Percentiles rank a stretch among this genome's conserved stretches.
phyloP scores from a whole-genome alignment of 1,140 invertebrate species.

The Gonatopus flavifemur region DNA sequence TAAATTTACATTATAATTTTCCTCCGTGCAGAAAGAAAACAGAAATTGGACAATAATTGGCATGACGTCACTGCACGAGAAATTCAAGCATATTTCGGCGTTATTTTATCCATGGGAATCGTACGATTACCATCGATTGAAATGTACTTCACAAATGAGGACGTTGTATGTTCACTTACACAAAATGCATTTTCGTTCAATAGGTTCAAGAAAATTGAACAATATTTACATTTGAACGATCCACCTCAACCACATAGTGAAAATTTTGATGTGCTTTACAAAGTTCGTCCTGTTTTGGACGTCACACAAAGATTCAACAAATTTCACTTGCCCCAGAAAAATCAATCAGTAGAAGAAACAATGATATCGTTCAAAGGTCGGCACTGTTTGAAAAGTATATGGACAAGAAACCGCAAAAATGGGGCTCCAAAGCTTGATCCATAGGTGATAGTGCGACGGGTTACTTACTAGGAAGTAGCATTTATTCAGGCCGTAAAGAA shows the following conservation, averaged over 20 bases:
- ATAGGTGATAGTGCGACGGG: slow-evolving; percentile 4
- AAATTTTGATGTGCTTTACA: not conserved
- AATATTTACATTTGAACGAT: too few relatives aligned
- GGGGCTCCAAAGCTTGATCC: slow-evolving; percentile 30
- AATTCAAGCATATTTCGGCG: not conserved
- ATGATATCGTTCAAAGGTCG: slow-evolving; percentile 29
- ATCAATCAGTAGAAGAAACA: slow-evolving; percentile 23
- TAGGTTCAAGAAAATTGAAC: not conserved
- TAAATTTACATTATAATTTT: too few relatives aligned
- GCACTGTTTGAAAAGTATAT: slow-evolving; percentile 29
- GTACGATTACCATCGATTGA: not conserved
- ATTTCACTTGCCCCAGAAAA: not conserved
- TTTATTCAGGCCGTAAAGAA: slow-evolving; percentile 14
- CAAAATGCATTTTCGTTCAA: not conserved
- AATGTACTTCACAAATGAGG: not conserved
- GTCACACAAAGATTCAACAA: not conserved
- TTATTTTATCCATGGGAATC: not conserved
- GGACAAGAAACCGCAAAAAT: slow-evolving; percentile 42
- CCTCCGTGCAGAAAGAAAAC: too few relatives aligned
- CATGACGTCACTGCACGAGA: too few relatives aligned
- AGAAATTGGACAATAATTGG: not conserved
- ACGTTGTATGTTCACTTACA: not conserved
- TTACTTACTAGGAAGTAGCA: slow-evolving; percentile 5
- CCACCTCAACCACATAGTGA: not conserved
- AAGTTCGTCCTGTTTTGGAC: not conserved